Conservation (phyloP, 2,113 vertebrate species). For the Crypturellus undulatus region DNA sequence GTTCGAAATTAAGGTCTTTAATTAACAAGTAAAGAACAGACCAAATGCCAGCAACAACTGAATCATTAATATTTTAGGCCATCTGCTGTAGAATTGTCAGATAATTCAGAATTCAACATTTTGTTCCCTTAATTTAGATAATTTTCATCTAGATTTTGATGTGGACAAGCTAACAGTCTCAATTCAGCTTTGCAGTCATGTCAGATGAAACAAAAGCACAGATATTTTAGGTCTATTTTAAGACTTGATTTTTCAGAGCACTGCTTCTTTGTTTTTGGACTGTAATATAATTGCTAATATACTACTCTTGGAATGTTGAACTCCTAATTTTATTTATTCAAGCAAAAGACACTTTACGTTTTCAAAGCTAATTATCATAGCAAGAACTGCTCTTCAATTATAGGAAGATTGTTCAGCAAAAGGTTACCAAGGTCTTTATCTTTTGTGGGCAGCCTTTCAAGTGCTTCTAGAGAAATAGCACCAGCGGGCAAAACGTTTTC, state of each 20-base stretch:
- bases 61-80: slow-evolving; percentile 54
- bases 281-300: slow-evolving; percentile 9
- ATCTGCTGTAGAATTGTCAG: slow-evolving; percentile 55
- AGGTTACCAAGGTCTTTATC: not conserved
- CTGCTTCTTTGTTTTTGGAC: not conserved
- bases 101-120: slow-evolving; percentile 47
- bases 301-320: not conserved
- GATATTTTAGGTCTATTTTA: slow-evolving; percentile 32
- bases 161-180: not conserved
- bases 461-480: not conserved
- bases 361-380: slow-evolving; percentile 28
- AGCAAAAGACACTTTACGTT: slow-evolving; percentile 6
- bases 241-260: slow-evolving; percentile 7
- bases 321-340: slow-evolving; percentile 37
- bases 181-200: not conserved
- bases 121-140: slow-evolving; percentile 18
- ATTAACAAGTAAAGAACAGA: slow-evolving; percentile 62
- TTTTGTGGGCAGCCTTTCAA: not conserved
- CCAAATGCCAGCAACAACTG: slow-evolving; percentile 43
- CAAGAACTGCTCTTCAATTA: not conserved
- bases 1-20: slow-evolving; percentile 51
- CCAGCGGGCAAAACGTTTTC: not conserved
- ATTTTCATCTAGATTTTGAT: slow-evolving; percentile 30
- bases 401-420: not conserved
- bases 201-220: slow-evolving; percentile 16